These are phyloP conservation scores for Melieria crassipennis DNA, from an alignment of 2,888 invertebrate species.

Conservation along the genomic window DNA sequence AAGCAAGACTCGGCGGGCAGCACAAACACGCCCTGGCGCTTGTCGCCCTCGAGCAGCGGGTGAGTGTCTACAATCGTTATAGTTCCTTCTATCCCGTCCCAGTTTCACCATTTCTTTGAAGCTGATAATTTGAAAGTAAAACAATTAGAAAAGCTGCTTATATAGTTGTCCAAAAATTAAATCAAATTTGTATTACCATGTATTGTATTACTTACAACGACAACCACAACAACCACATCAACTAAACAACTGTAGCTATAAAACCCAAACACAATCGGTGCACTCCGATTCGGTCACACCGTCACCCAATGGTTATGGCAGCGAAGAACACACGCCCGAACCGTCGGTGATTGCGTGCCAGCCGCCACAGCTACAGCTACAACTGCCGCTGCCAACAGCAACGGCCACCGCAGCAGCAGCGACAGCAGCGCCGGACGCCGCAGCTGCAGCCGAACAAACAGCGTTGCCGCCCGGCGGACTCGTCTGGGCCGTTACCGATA, in stretches of 20 bases:
- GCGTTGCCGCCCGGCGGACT: conserved; percentile 64
- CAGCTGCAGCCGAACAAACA: conserved; percentile 25
- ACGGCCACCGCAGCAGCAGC: conserved; percentile 26
- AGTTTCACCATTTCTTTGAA: not conserved
- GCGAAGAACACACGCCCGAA: conserved; percentile 65
- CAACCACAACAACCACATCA: conserved; percentile 15
- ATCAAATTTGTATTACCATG: conserved; percentile 8
- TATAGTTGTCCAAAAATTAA: not conserved
- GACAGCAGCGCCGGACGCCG: conserved; percentile 33
- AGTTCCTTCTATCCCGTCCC: not conserved
- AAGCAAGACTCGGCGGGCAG: conserved; percentile 71
- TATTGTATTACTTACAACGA: conserved; percentile 9
- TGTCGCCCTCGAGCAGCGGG: conserved; percentile 66
- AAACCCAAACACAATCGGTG: conserved; percentile 64
- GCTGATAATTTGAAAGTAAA: not conserved
- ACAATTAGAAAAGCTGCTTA: not conserved
- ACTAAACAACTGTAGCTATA: conserved; percentile 57
- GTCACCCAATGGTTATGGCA: conserved; percentile 74
- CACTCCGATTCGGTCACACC: conserved; percentile 80
- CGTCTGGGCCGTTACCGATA: conserved; percentile 89
- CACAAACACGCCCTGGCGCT: conserved; percentile 63
- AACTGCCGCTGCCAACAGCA: conserved; percentile 1
- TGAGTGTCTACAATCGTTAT: conserved; percentile 48
- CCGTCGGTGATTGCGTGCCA: conserved; percentile 48
- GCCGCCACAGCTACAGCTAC: conserved; percentile 34